Conservation (phyloP, 2,888 invertebrate species). For the Subacronicta megacephala region DNA sequence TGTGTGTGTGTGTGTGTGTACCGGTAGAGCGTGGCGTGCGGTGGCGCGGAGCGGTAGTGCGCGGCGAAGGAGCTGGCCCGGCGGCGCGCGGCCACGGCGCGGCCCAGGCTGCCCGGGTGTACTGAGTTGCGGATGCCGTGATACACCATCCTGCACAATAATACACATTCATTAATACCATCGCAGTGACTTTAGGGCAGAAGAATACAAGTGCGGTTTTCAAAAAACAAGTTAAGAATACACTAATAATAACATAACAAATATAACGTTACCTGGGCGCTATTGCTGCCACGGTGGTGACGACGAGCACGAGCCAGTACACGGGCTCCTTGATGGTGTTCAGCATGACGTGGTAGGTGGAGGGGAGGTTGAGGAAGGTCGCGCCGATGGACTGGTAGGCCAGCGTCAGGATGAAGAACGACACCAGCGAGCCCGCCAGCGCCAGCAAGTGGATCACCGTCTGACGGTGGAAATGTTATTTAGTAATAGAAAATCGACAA, state of each 20-base stretch:
- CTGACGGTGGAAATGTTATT: slow-evolving; percentile 80
- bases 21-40: slow-evolving; percentile 71
- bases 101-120: slow-evolving; percentile 93
- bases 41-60: slow-evolving; percentile 73
- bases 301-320: slow-evolving; percentile 95
- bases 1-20: slow-evolving; percentile 39
- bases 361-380: slow-evolving; percentile 94
- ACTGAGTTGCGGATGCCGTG: slow-evolving; percentile 92
- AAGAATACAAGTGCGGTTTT: no score
- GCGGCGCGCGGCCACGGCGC: slow-evolving; percentile 91
- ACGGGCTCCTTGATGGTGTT: slow-evolving; percentile 92
- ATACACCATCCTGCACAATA: slow-evolving; percentile 90
- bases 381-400: slow-evolving; percentile 95
- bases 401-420: slow-evolving; percentile 95
- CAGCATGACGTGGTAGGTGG: slow-evolving; percentile 96
- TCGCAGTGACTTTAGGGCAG: no score
- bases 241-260: no score
- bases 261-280: slow-evolving; percentile 92
- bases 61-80: slow-evolving; percentile 83
- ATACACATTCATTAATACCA: neutral
- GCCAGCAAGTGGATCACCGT: slow-evolving; percentile 95
- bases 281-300: slow-evolving; percentile 94
- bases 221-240: no score
- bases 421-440: slow-evolving; percentile 93
- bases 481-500: no score